Evolutionary conservation across 2,113 vertebrate species (phyloP), one percentile per base, ranked within the genome.

Genomic region (Acrocephalus kingi): DNA sequence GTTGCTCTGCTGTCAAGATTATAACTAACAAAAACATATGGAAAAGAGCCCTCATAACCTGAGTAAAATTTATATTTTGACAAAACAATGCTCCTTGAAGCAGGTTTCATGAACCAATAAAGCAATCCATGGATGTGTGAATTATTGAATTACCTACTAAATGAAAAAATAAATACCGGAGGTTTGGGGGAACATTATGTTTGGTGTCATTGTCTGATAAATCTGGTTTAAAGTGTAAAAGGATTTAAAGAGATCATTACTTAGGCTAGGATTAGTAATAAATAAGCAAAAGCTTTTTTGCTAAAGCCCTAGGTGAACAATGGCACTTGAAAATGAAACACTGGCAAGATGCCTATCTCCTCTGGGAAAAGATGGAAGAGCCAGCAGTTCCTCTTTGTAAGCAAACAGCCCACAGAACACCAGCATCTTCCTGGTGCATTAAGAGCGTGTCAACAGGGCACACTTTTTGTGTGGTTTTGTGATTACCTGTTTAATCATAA

Each of bases 331-430:
- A 97, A 97, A 97, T 91, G 91, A 97, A 97, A 96, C 90, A 62
- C 93, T 98, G 98, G 98, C 98, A 97, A 97, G 96, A 95, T 97
- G 97, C 98, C 98, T 89, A 15, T 95, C 81, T 98, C 96, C 97
- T 92, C 93, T 97, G 98, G 97, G 97, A 97, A 95, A 96, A 93
- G 89, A 84, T 55, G 11, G 33, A 94, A 93, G 59, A 95, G 76
- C 86, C 64, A 55, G 93, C 95, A 78, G 87, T 39, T 96, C 94
- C 84, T 92, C 91, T 97, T 92, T 97, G 88, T 92, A 96, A 97
- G 96, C 96, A 97, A 96, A 97, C 93, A 96, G 86, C 46, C 87
- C 61, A 35, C 71, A 86, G 93, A 97, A 85, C 8, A 9, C 82
- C 89, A 84, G 46, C 21, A 3, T 93, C 97, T 97, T 98, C 96